These are phyloP conservation scores for Hyperoplus immaculatus DNA, from an alignment of 2,797 vertebrate genomes.

Conservation along the genomic window DNA sequence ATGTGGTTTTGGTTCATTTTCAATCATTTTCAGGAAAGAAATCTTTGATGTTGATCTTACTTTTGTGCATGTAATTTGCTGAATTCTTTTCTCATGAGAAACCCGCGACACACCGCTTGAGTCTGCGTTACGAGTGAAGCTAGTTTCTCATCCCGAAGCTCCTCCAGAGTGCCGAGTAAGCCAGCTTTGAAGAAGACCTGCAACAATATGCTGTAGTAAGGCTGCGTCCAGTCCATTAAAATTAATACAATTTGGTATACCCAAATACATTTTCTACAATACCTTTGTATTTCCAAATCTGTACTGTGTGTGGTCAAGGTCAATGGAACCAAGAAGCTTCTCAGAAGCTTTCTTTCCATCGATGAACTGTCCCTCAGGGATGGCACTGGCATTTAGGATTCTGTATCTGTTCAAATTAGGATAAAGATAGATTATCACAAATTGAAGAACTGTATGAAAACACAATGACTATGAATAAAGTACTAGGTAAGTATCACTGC, in stretches of 20 bases:
- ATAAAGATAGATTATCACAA: conserved; percentile 1
- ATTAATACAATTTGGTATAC: neutral
- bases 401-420: conserved; percentile 70
- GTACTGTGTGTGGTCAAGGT: conserved; percentile 90
- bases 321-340: conserved; percentile 90
- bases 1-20: neutral
- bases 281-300: conserved; percentile 93
- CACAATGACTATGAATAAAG: no score
- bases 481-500: neutral
- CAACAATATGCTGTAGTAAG: conserved; percentile 65
- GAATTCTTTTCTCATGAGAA: conserved; percentile 85
- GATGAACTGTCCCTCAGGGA: conserved; percentile 91
- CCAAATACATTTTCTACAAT: neutral
- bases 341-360: conserved; percentile 92
- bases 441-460: neutral
- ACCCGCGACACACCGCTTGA: conserved; percentile 87
- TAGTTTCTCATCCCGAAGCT: conserved; percentile 89
- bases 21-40: neutral
- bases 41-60: conserved; percentile 64
- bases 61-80: conserved; percentile 84
- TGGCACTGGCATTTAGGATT: conserved; percentile 88
- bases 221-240: neutral
- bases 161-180: conserved; percentile 86
- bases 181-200: conserved; percentile 87
- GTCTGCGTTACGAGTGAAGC: conserved; percentile 85